Evolutionary conservation across 2,113 vertebrate genomes (phyloP), one percentile per base, ranked within the genome.

Genomic region (Saimiri boliviensis): DNA sequence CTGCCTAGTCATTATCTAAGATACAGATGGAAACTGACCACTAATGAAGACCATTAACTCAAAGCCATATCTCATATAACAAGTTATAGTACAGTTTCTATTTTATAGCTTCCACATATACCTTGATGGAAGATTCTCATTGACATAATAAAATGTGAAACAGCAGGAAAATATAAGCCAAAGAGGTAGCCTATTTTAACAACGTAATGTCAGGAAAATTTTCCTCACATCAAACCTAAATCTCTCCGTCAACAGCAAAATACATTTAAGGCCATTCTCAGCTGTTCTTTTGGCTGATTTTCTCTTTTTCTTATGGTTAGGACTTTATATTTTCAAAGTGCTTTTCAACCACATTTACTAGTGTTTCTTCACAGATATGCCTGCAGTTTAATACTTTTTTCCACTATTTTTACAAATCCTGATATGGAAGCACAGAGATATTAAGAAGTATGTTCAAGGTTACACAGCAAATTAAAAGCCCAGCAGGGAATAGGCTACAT

Each of bases 381-480:
- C 35, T 60, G 5, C 32, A 92, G 35, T 79, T 85, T 82, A 91
- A 92, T 88, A 90, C 13, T 96, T 76, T 86, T 96, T 90, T 58
- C 74, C 90, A 77, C 60, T 68, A 27, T 86, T 97, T 96, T 96
- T 70, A 92, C 60, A 89, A 86, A 83, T 68, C n/a, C 54, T 86
- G 16, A 93, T 74, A 87, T 37, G 80, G 63, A 87, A 87, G 52
- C 54, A 89, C 20, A 96, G 91, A 95, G 93, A 90, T 92, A 96
- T 87, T 93, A 80, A 91, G 82, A 96, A 86, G 40, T 14, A 85
- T 91, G 42, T 84, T 87, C 74, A 96, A 95, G 74, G 56, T 85
- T 94, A 96, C 63, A 37, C 11, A 95, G 93, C 56, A 95, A 92
- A 93, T 96, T 97, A 95, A 96, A 96, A 96, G 45, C 71, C n/a